Base-by-base conservation (phyloP, 2,113 vertebrate species). In the Ictalurus furcatus region DNA sequence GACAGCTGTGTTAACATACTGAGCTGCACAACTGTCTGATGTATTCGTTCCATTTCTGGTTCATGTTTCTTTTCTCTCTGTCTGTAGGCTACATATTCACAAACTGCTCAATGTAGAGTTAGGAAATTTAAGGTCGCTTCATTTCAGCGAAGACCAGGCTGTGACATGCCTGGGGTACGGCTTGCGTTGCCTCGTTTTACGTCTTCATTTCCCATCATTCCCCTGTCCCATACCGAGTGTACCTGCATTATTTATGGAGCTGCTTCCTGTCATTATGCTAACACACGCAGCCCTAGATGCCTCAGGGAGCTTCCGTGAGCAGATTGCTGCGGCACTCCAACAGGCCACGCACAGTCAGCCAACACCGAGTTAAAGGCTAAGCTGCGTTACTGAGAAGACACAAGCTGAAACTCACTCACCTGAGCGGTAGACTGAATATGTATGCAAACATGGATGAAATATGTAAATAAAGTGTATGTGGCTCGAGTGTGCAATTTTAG, bases 341-440 rank as follows among this genome's bases (percentile, higher is more conserved):
- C 87, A 84, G 84, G 37, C 85, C 79, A 90, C 86, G 85, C 73
- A 48, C 88, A 37, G 89, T 19, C 69, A 89, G 93, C 48, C 48
- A 92, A 92, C 89, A 94, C 91, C 82, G 93, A 94, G 93, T 93
- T 93, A 93, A 94, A 89, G 91, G 93, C 90, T 89, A 87, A 90
- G 88, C 87, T 94, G 85, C 93, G 94, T 94, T 91, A 95, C 94
- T 95, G 85, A 94, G 92, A 88, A 89, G 52, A 91, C 86, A 81
- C 40, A 4, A 65, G 14, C 78, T 61, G 34, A 67, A 82, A 85
- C n/a, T n/a, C 65, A 56, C 79, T 58, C 58, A 83, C 30, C 37
- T 67, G 21, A 65, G 30, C 11, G 1, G n/a, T 28, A 58, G 54
- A 58, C 16, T 59, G n/a, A 34, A 59, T 58, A 28, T 61, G 81